Percentiles rank a stretch among this genome's conserved stretches.
phyloP scores from a whole-genome alignment of 2,113 vertebrate species.

The Prochilodus magdalenae region DNA sequence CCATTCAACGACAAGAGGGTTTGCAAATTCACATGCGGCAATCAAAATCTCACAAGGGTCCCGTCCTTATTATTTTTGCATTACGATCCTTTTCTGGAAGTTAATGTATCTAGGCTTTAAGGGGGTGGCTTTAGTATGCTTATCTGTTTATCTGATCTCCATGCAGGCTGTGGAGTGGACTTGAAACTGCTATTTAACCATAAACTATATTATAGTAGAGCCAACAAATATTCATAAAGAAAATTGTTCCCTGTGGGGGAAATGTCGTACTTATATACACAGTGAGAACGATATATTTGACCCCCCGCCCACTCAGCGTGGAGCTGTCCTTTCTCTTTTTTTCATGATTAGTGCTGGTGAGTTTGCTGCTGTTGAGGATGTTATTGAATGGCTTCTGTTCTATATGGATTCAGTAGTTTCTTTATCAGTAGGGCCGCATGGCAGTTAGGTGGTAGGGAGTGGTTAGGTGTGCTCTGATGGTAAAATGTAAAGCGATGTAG shows the following conservation, averaged over 20 bases:
- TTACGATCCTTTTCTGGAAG: neutral
- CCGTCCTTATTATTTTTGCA: neutral
- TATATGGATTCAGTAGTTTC: no score
- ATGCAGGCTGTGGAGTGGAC: neutral
- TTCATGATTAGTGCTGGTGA: neutral
- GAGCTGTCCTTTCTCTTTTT: neutral
- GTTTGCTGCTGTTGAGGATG: neutral
- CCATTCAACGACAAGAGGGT: conserved; percentile 25
- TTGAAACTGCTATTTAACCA: neutral
- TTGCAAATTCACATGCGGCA: neutral
- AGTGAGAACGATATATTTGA: neutral
- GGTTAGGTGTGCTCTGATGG: no score
- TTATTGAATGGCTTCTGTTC: no score
- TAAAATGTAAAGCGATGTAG: no score
- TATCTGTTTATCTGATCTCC: no score
- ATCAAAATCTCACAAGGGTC: neutral
- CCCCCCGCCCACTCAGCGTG: neutral
- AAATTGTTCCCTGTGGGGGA: neutral
- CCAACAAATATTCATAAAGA: neutral
- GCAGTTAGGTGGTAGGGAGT: no score
- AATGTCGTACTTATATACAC: neutral
- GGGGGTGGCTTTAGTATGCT: neutral
- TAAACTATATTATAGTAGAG: neutral
- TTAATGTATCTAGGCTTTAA: neutral
- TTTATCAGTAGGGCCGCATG: no score